Percentiles rank a stretch among this genome's conserved stretches.
Conservation (phyloP, 2,113 vertebrate genomes). For the Chaetura pelagica region DNA sequence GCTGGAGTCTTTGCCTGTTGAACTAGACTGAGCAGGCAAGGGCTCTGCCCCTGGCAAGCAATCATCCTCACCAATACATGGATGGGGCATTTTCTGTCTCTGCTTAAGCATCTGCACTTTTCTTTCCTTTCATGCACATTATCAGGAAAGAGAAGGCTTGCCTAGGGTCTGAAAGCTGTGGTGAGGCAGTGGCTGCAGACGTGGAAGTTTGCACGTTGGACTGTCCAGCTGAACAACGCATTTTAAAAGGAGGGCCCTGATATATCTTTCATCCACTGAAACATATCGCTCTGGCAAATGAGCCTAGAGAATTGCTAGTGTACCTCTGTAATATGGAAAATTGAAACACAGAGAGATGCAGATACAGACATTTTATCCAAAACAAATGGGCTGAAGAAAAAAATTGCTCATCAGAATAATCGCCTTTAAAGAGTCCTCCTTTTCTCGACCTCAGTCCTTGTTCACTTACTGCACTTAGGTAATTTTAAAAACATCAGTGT, state of each 20-base stretch:
- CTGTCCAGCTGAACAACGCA: rapidly evolving
- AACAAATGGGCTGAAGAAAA: slow-evolving; percentile 15
- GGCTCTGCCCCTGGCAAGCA: background rate
- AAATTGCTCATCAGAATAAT: slow-evolving; percentile 27
- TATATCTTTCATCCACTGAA: background rate
- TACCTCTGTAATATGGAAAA: background rate
- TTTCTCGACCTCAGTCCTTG: background rate
- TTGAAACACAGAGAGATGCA: background rate
- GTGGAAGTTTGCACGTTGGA: background rate
- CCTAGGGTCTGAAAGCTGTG: background rate
- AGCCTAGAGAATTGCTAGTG: background rate
- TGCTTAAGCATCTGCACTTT: background rate
- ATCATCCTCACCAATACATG: background rate
- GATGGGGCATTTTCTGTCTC: rapidly evolving
- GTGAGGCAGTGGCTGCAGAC: background rate
- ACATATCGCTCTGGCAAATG: background rate
- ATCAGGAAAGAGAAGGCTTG: background rate
- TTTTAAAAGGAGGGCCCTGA: background rate
- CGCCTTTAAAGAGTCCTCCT: background rate
- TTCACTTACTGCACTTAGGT: background rate
- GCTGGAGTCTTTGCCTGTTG: background rate
- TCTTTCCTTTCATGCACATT: background rate
- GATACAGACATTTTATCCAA: background rate
- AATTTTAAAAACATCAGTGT: slow-evolving; percentile 18
- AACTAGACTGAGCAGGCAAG: background rate